Percentiles rank a stretch among this genome's conserved stretches.
Conservation (phyloP, 2,888 invertebrate genomes). For the Lydus trimaculatus region DNA sequence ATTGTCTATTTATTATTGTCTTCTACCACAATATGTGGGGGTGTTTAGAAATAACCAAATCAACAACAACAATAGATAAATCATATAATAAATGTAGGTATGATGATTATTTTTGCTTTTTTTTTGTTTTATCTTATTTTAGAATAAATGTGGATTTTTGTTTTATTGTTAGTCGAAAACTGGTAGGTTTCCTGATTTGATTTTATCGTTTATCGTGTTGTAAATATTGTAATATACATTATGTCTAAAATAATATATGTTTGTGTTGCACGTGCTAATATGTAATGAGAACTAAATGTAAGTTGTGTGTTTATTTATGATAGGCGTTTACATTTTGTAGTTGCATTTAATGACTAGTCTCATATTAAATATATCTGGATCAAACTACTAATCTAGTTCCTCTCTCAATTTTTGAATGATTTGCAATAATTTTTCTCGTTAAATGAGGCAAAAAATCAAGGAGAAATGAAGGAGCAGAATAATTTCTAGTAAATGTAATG, state of each 20-base stretch:
- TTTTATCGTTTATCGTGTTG: not conserved
- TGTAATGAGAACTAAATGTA: constrained; percentile 39
- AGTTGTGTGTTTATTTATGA: constrained; percentile 37
- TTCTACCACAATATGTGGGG: constrained; percentile 24
- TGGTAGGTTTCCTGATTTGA: not conserved
- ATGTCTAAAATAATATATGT: not conserved
- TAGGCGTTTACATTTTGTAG: constrained; percentile 40
- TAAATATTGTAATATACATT: not conserved
- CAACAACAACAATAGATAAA: constrained; percentile 6
- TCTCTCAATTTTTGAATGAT: not conserved
- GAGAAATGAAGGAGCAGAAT: constrained; percentile 5
- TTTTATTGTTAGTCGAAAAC: not conserved
- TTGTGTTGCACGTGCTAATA: constrained; percentile 15
- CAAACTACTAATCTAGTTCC: not conserved
- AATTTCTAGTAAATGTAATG: not conserved
- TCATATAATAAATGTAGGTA: too few species aligned
- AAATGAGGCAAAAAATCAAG: not conserved
- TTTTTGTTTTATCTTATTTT: not conserved
- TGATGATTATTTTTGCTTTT: too few species aligned
- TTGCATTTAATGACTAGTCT: constrained; percentile 35
- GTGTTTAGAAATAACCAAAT: constrained; percentile 6
- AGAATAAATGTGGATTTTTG: not conserved
- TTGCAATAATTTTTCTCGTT: not conserved
- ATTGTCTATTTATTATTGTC: constrained; percentile 51
- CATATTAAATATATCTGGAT: constrained; percentile 41